Base-by-base conservation (phyloP, 2,113 vertebrate genomes). In the Eira barbara region DNA sequence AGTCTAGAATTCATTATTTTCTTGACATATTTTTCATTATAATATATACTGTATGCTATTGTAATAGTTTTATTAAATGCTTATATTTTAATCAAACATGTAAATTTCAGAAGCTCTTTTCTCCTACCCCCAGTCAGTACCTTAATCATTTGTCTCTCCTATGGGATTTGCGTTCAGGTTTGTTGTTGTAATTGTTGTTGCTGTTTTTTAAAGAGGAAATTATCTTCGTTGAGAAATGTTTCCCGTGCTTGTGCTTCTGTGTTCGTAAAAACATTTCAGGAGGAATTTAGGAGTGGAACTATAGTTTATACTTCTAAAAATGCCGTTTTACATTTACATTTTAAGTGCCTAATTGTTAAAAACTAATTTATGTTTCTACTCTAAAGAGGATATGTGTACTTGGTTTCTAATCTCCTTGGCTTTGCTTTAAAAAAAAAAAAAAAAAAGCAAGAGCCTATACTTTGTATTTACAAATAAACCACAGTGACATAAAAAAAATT, bases 381-480 rank as follows among this genome's bases (percentile, higher is more conserved):
- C 39, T 42, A 52, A 86, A 96, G 69, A 95, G 17, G 61, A 36
- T 91, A 39, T 89, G 23, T 97, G 34, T 94, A 93, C 71, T 95
- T 96, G 81, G 74, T 97, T 95, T 97, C 86, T 97, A 94, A 97
- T 97, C 59, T 93, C 78, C 95, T 97, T 96, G 79, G n/a, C 87
- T 98, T 98, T 97, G 95, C 97, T 97, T 94, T 31, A 78, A 31
- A 47, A 76, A 74, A 73, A 74, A n/a, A n/a, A 45, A 15, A 13
- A 27, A 45, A 29, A 45, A 55, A 81, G n/a, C 80, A 95, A 96
- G 83, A 94, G 59, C 93, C 76, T 95, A 85, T 83, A 93, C 95
- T 98, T 96, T 97, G 67, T 98, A 98, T 97, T 96, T 96, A 95
- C 81, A 79, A 98, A 97, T 98, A 98, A 98, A 98, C 83, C 81